Conservation (phyloP, 2,888 invertebrate genomes). For the Arctia plantaginis region DNA sequence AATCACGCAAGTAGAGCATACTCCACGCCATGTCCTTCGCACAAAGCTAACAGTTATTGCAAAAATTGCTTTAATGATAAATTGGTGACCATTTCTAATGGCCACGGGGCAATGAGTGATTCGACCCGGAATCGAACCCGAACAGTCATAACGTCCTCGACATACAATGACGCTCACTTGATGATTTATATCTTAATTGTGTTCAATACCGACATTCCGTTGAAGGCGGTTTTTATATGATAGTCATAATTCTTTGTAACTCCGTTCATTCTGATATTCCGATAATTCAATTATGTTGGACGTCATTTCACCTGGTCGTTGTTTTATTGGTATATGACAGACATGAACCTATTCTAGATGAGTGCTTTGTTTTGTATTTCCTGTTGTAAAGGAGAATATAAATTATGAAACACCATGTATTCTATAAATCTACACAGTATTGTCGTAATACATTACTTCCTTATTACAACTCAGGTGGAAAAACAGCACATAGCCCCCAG, state of each 20-base stretch:
- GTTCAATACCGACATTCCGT: slow-evolving; percentile 69
- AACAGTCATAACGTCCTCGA: slow-evolving; percentile 83
- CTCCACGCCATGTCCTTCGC: slow-evolving; percentile 44
- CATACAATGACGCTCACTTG: slow-evolving; percentile 75
- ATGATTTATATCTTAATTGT: slow-evolving; percentile 86
- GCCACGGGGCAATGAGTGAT: slow-evolving; percentile 77
- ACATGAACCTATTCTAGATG: slow-evolving; percentile 45
- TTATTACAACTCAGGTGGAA: background rate
- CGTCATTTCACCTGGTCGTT: slow-evolving; percentile 42
- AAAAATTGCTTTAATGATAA: slow-evolving; percentile 87
- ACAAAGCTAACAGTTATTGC: slow-evolving; percentile 83
- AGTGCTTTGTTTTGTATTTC: slow-evolving; percentile 47
- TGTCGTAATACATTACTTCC: background rate
- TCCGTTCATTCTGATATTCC: slow-evolving; percentile 31
- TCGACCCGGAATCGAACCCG: slow-evolving; percentile 73
- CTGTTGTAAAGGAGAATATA: slow-evolving; percentile 40
- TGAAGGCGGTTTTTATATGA: slow-evolving; percentile 72
- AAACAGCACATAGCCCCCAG: background rate
- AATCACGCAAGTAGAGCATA: slow-evolving; percentile 67
- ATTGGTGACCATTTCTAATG: slow-evolving; percentile 85
- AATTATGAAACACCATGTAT: background rate
- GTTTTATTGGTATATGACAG: slow-evolving; percentile 46
- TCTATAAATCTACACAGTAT: background rate
- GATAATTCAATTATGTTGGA: slow-evolving; percentile 50
- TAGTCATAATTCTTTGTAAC: slow-evolving; percentile 72